Evolutionary conservation across 2,797 vertebrate species (phyloP).

Genomic region (Lepidocolaptes lacrymiger): DNA sequence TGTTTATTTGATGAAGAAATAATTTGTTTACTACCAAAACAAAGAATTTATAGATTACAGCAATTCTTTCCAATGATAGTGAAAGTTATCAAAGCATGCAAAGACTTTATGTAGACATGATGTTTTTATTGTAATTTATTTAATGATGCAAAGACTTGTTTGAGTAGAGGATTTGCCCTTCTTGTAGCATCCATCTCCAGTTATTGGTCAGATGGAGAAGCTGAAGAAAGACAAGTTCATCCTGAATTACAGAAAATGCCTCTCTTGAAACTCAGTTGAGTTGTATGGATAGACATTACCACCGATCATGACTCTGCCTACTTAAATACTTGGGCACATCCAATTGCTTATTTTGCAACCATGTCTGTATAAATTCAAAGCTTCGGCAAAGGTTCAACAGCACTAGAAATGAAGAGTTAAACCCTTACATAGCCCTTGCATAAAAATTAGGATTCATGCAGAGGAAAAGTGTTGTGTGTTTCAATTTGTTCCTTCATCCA

Average conservation of each 20-base stretch:
- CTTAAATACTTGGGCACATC: not conserved
- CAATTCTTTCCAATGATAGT: not conserved
- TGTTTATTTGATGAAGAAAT: not conserved
- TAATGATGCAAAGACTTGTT: not conserved
- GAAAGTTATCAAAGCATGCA: not conserved
- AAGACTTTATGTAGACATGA: not conserved
- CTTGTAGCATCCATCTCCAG: not conserved
- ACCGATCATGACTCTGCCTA: not conserved
- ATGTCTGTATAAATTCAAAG: not conserved
- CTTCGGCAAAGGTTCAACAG: not conserved
- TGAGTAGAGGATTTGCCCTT: not conserved
- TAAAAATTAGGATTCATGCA: not conserved
- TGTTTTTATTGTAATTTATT: not conserved
- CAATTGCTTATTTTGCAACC: not conserved
- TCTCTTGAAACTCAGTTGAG: not conserved
- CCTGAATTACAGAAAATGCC: not conserved
- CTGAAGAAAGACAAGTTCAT: not conserved
- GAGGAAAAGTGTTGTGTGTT: not conserved
- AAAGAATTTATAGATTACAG: not conserved
- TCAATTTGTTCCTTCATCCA: not conserved
- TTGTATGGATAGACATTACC: not conserved
- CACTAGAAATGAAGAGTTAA: not conserved
- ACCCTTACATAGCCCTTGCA: not conserved
- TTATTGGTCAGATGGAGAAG: not conserved
- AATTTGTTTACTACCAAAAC: not conserved